Evolutionary conservation across 2,888 invertebrate genomes (phyloP).

Genomic region (Apodemia zela): DNA sequence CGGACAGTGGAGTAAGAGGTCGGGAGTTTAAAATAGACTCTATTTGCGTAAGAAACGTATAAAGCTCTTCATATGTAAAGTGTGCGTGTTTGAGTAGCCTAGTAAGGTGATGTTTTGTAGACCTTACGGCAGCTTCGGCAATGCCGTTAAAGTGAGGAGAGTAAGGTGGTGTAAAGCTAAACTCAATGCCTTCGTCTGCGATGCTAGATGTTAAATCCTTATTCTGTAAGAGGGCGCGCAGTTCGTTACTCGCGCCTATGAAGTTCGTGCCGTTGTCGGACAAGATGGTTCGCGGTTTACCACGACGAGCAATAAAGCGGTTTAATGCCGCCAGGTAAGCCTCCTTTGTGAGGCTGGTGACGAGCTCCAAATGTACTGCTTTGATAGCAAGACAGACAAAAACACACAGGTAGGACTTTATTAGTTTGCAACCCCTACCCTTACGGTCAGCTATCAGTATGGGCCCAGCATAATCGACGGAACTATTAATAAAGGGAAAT

Average conservation of each 20-base stretch:
- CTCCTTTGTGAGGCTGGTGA: constrained; percentile 17
- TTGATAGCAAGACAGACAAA: constrained; percentile 7
- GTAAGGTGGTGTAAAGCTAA: constrained; percentile 31
- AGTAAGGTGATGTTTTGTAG: constrained; percentile 26
- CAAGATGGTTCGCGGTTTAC: constrained; percentile 21
- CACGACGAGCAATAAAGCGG: constrained; percentile 25
- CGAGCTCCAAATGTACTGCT: constrained; percentile 21
- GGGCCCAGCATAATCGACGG: constrained; percentile 30
- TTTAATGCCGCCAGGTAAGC: constrained; percentile 26
- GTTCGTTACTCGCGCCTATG: constrained; percentile 23
- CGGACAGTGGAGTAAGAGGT: constrained; percentile 27
- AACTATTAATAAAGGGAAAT: constrained; percentile 25
- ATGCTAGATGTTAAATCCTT: not conserved
- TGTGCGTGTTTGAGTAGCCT: constrained; percentile 24
- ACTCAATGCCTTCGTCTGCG: constrained; percentile 25
- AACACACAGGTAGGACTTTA: constrained; percentile 21
- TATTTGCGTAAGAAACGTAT: constrained; percentile 28
- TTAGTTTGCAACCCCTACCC: constrained; percentile 20
- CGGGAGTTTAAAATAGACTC: constrained; percentile 30
- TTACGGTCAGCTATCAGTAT: constrained; percentile 24
- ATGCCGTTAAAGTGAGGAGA: constrained; percentile 29
- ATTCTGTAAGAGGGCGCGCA: not conserved
- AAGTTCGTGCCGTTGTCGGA: constrained; percentile 24
- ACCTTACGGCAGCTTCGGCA: constrained; percentile 28
- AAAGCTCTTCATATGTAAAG: constrained; percentile 30